Evolutionary conservation across 2,888 invertebrate genomes (phyloP).

Genomic region (Tupiocoris notatus): DNA sequence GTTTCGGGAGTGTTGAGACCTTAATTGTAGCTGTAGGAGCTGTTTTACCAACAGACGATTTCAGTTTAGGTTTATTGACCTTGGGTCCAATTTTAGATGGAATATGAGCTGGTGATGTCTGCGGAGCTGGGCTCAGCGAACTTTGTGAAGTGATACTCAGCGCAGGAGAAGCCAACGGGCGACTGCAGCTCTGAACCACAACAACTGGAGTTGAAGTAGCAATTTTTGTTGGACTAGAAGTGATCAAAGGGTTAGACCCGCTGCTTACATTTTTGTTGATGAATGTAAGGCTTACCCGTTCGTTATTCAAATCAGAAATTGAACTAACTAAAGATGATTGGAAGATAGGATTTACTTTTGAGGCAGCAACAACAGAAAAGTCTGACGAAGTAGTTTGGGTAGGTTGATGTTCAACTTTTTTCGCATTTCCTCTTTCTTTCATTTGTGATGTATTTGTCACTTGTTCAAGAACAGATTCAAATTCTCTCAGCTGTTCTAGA

Average conservation of each 20-base stretch:
- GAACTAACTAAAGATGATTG: conserved; percentile 47
- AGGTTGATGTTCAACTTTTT: conserved; percentile 52
- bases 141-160: conserved; percentile 61
- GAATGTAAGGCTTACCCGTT: conserved; percentile 48
- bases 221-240: conserved; percentile 46
- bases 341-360: conserved; percentile 46
- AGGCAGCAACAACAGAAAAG: conserved; percentile 32
- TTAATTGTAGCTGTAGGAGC: conserved; percentile 59
- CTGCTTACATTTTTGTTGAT: conserved; percentile 46
- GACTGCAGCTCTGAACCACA: conserved; percentile 57
- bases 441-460: conserved; percentile 56
- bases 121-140: conserved; percentile 61
- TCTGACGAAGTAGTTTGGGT: conserved; percentile 37
- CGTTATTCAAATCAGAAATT: conserved; percentile 47
- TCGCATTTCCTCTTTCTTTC: conserved; percentile 70
- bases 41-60: conserved; percentile 55
- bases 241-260: conserved; percentile 34
- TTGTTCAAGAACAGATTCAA: conserved; percentile 77
- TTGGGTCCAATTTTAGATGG: conserved; percentile 48
- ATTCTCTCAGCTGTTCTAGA: conserved; percentile 73
- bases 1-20: conserved; percentile 65
- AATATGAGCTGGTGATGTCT: conserved; percentile 55
- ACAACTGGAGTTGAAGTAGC: conserved; percentile 58
- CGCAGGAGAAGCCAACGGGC: conserved; percentile 60
- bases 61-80: conserved; percentile 49